phyloP scores from a whole-genome alignment of 2,888 invertebrate species.

The Caenorhabditis sp. region DNA sequence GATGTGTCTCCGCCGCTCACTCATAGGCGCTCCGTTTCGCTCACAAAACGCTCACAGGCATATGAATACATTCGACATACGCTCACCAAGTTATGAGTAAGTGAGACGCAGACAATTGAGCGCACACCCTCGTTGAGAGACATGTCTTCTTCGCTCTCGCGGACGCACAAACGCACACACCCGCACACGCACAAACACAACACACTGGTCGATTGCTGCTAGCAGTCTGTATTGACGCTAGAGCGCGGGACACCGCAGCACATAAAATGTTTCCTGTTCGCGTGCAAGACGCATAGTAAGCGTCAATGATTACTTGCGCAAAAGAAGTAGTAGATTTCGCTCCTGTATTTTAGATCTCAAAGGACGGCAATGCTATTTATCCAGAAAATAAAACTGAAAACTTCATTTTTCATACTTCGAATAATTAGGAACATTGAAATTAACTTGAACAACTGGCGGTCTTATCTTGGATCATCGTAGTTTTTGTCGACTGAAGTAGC shows the following conservation, averaged over 20 bases:
- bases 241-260: neutral
- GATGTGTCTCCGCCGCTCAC: conserved; percentile 15
- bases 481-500: neutral
- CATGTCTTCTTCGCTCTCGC: neutral
- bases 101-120: neutral
- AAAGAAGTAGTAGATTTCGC: too few species aligned
- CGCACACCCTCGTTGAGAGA: neutral
- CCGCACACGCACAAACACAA: conserved; percentile 2
- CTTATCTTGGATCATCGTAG: neutral
- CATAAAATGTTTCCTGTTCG: neutral
- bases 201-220: neutral
- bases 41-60: conserved; percentile 15
- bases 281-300: too few species aligned
- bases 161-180: conserved; percentile 7
- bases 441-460: too few species aligned
- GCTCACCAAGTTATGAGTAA: neutral
- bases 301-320: too few species aligned
- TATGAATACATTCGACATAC: neutral
- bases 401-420: too few species aligned
- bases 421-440: neutral
- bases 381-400: too few species aligned
- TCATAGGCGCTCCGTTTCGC: neutral
- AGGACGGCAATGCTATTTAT: too few species aligned
- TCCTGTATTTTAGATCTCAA: too few species aligned
- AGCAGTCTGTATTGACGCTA: neutral